phyloP scores from a whole-genome alignment of 2,113 vertebrate species.

The Notothenia rossii region DNA sequence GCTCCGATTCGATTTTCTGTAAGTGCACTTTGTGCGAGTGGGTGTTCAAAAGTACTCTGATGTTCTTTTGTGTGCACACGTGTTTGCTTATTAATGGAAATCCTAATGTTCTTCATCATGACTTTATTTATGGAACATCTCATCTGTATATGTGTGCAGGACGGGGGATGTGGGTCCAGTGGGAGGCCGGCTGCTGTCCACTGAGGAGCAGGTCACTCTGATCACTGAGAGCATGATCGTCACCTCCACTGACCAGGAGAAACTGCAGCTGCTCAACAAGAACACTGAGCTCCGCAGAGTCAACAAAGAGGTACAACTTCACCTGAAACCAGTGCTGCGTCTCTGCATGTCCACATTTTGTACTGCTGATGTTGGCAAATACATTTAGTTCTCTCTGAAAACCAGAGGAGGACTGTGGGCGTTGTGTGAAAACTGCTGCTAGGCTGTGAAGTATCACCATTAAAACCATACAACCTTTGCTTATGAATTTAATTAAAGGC shows the following conservation, averaged over 20 bases:
- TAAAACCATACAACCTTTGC: slow-evolving; percentile 30
- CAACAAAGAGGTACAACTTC: slow-evolving; percentile 83
- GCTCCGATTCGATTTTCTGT: slow-evolving; percentile 67
- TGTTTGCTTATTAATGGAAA: slow-evolving; percentile 75
- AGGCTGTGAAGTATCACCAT: slow-evolving; percentile 42
- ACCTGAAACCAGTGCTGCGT: not conserved
- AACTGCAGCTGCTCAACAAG: slow-evolving; percentile 85
- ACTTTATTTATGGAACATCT: slow-evolving; percentile 56
- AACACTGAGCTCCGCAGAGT: slow-evolving; percentile 83
- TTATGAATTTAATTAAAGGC: slow-evolving; percentile 37
- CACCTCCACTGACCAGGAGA: slow-evolving; percentile 85
- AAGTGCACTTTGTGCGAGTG: slow-evolving; percentile 78
- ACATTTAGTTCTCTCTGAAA: slow-evolving; percentile 52
- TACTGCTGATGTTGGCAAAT: slow-evolving; percentile 58
- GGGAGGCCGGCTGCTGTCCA: slow-evolving; percentile 68
- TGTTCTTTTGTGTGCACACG: slow-evolving; percentile 54
- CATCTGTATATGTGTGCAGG: slow-evolving; percentile 52
- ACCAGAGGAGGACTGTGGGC: slow-evolving; percentile 55
- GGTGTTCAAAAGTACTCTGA: slow-evolving; percentile 75
- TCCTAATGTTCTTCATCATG: slow-evolving; percentile 50
- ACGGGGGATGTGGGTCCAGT: slow-evolving; percentile 41
- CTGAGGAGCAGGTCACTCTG: slow-evolving; percentile 82
- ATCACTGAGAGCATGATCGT: slow-evolving; percentile 87
- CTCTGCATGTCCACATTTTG: slow-evolving; percentile 8
- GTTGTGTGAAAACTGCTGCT: slow-evolving; percentile 63